A percentile compares a stretch with the other conserved stretches of the same genome.
These are phyloP conservation scores for Pseudomyrmex gracilis DNA, from an alignment of 1,140 invertebrate genomes.

Conservation along the genomic window DNA sequence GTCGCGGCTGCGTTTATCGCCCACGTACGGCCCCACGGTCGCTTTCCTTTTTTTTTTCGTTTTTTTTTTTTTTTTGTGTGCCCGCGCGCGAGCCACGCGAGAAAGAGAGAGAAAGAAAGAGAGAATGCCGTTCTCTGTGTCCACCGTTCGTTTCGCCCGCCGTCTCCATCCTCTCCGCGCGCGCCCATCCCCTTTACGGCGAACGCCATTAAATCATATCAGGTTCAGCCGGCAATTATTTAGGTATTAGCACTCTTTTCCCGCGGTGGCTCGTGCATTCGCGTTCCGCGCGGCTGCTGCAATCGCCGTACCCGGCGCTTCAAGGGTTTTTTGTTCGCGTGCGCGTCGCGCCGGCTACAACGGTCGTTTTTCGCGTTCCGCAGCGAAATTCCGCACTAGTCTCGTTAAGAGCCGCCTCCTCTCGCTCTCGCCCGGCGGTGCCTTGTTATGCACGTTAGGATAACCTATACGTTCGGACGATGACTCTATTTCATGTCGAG, in stretches of 20 bases:
- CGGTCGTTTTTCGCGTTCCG: conserved; percentile 55
- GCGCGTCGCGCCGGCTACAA: background rate
- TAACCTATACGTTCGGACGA: background rate
- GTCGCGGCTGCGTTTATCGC: conserved; percentile 64
- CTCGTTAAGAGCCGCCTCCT: conserved; percentile 36
- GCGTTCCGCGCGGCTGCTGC: conserved; percentile 40
- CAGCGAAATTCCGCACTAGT: conserved; percentile 17
- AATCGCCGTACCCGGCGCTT: conserved; percentile 14
- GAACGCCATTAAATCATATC: conserved; percentile 79
- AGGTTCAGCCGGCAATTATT: conserved; percentile 81
- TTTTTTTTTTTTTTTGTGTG: too few relatives aligned
- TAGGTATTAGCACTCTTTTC: conserved; percentile 78
- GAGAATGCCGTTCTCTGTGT: conserved; percentile 18
- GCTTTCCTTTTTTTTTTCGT: conserved; percentile 53
- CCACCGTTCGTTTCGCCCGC: background rate
- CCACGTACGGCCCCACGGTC: conserved; percentile 46
- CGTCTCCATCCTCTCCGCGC: background rate
- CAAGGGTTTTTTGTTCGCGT: conserved; percentile 53
- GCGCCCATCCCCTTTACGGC: conserved; percentile 1
- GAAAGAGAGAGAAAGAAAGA: background rate
- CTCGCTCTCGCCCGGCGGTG: background rate
- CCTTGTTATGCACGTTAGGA: conserved; percentile 19
- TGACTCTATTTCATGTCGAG: background rate
- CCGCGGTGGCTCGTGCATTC: conserved; percentile 45
- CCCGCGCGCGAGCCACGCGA: conserved; percentile 14